Evolutionary conservation across 2,888 invertebrate species (phyloP).

Genomic region (Ormia ochracea): DNA sequence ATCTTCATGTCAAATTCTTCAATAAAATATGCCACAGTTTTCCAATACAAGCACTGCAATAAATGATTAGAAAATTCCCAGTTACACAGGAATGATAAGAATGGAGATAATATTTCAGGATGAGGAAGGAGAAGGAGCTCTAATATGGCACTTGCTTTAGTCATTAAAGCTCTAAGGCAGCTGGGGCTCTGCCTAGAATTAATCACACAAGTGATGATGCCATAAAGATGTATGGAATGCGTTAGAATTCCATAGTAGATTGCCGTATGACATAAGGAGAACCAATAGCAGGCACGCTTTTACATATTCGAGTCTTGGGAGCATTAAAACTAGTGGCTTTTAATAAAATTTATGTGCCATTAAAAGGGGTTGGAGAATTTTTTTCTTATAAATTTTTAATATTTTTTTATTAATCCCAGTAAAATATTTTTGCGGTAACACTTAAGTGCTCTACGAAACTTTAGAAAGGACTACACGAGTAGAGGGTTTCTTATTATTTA

Average conservation of each 20-base stretch:
- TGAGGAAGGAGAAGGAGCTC: not conserved
- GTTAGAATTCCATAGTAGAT: not conserved
- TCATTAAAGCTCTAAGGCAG: not conserved
- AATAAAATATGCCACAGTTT: not conserved
- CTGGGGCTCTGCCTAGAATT: not conserved
- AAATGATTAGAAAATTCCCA: not conserved
- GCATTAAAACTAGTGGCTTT: no score
- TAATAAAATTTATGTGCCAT: no score
- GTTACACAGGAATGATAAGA: not conserved
- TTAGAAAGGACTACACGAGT: no score
- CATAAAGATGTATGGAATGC: not conserved
- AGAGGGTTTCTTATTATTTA: no score
- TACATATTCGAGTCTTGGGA: no score
- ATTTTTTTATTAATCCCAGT: no score
- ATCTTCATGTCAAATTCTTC: not conserved
- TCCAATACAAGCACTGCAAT: not conserved
- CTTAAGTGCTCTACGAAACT: no score
- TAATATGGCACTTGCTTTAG: not conserved
- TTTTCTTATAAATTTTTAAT: no score
- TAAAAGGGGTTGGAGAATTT: no score
- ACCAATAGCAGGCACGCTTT: no score
- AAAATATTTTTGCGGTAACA: no score
- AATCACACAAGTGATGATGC: not conserved
- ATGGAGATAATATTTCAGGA: not conserved
- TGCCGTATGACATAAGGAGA: not conserved